Conservation (phyloP, 92 coral and sea anemone genomes). For the Porites lobata region DNA sequence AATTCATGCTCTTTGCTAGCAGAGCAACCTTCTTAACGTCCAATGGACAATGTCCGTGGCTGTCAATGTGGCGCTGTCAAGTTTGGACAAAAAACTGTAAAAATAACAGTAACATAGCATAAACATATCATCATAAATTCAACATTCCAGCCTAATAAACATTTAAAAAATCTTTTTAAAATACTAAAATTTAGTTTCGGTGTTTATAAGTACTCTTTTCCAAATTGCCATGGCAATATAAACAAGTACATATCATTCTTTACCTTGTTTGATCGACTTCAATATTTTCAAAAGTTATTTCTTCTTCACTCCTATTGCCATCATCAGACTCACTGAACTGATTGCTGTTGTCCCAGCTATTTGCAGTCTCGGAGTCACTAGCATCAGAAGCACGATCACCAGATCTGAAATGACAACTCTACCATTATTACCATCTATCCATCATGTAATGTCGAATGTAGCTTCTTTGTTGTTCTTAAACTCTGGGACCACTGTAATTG, state of each 20-base stretch:
- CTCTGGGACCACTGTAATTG: no score
- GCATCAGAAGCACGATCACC: no score
- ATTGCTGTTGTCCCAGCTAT: background rate
- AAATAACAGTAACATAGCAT: background rate
- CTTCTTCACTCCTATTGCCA: conserved; percentile 13
- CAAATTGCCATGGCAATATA: conserved; percentile 2
- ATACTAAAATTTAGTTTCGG: no score
- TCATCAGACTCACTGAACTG: conserved; percentile 15
- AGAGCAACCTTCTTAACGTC: no score
- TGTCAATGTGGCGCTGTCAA: background rate
- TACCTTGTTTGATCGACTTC: conserved; percentile 3
- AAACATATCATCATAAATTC: background rate
- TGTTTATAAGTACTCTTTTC: background rate
- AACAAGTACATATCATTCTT: background rate
- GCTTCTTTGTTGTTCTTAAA: no score
- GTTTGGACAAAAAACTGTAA: background rate
- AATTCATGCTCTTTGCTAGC: no score
- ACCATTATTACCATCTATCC: no score
- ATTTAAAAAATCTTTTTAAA: background rate
- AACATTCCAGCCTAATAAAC: background rate
- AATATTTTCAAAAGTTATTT: conserved; percentile 3
- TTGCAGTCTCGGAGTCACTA: no score
- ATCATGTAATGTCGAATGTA: no score
- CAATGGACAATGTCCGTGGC: background rate
- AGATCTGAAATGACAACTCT: no score